Evolutionary conservation across 1,140 invertebrate genomes (phyloP), one percentile per base, ranked within the genome.

Genomic region (Dryas iulia): DNA sequence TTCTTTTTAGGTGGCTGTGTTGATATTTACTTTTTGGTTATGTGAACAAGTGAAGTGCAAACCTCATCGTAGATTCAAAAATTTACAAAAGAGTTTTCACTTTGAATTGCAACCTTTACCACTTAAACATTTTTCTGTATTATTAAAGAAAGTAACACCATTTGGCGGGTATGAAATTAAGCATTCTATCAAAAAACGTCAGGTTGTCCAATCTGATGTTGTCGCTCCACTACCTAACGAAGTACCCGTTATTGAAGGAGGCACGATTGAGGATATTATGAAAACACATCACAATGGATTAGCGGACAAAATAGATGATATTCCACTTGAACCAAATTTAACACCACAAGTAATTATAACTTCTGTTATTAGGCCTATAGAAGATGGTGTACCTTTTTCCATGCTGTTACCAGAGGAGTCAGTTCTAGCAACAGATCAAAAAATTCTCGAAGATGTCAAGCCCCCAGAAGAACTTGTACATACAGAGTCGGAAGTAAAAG

Each of bases 131-230:
- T 47, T 72, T 53, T 62, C 66, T 8, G 57, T 74, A 10, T 11
- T 66, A 12, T 63, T 73, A 21, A 78, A 87, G 61, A 84, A 82
- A 77, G 76, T 84, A 75, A 77, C 81, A 4, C 84, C 83, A 8
- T 87, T 89, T 58, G 82, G 81, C 56, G 74, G 68, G 35, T 81
- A 82, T 66, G 81, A 79, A 60, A 58, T 75, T 3, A 82, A 78
- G 66, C 81, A 82, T 72, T 66, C 59, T 23, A 76, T 89, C 57
- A 74, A 76, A 21, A 74, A 74, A 61, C 57, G 76, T 8, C 67
- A 71, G 59, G 59, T 66, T 35, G 71, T 61, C 35, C 31, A 59
- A 28, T 2, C 62, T 25, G 65, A 72, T 18, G 52, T 62, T 30
- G 30, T 31, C 30, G 31, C 63, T 11, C 59, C 60, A 12, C 35